These are phyloP conservation scores for Myripristis jacobus DNA, from an alignment of 2,797 vertebrate species.

Conservation along the genomic window DNA sequence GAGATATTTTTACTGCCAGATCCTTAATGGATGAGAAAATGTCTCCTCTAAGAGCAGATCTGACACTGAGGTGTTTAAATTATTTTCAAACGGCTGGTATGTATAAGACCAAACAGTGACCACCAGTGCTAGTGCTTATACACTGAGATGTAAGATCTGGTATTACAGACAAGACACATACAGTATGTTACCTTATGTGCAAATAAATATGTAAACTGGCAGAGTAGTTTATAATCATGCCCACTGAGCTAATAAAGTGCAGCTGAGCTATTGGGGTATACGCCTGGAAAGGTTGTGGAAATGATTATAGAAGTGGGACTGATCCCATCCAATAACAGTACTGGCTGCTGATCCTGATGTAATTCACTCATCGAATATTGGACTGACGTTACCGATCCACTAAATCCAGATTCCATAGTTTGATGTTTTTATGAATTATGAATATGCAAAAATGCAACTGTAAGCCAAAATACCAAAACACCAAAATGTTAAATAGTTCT, in stretches of 20 bases:
- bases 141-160: conserved; percentile 50
- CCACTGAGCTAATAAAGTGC: conserved; percentile 81
- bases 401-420: too few relatives aligned
- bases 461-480: too few relatives aligned
- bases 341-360: too few relatives aligned
- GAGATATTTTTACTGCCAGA: neutral
- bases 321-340: too few relatives aligned
- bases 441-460: too few relatives aligned
- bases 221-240: conserved; percentile 61
- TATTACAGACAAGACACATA: conserved; percentile 66
- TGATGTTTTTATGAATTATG: too few relatives aligned
- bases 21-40: neutral
- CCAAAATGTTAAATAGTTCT: too few relatives aligned
- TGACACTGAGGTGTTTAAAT: conserved; percentile 29
- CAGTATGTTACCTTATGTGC: conserved; percentile 71
- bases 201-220: conserved; percentile 81
- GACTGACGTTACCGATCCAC: too few relatives aligned
- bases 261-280: conserved; percentile 61
- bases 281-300: conserved; percentile 57
- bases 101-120: conserved; percentile 44
- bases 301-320: too few relatives aligned
- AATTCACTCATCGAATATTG: too few relatives aligned
- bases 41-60: conserved; percentile 24
- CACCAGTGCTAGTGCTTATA: conserved; percentile 46
- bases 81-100: conserved; percentile 24